phyloP scores from a whole-genome alignment of 1,140 invertebrate genomes.

The Meloidogyne exigua region DNA sequence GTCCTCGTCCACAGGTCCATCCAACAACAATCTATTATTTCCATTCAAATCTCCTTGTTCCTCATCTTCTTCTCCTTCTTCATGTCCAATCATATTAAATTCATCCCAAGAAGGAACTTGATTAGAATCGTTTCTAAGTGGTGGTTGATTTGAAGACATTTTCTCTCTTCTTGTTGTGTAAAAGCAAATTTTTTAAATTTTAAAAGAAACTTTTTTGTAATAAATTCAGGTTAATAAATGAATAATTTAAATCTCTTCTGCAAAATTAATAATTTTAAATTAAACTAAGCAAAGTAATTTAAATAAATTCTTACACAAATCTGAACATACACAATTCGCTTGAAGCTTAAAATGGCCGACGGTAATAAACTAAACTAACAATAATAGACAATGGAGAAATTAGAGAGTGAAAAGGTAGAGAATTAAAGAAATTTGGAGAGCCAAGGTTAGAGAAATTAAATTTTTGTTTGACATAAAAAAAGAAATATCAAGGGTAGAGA shows the following conservation, averaged over 20 bases:
- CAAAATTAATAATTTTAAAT: too few species aligned
- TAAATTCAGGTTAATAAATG: too few species aligned
- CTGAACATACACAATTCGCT: neutral
- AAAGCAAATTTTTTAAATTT: too few species aligned
- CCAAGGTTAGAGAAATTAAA: too few species aligned
- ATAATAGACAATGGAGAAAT: neutral
- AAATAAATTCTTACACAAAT: neutral
- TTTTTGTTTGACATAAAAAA: neutral
- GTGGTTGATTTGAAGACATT: constrained; percentile 18
- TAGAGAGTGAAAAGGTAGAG: neutral
- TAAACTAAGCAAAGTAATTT: too few species aligned
- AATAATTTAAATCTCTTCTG: too few species aligned
- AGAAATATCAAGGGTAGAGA: neutral
- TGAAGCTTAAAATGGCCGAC: neutral
- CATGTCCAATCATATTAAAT: constrained; percentile 32
- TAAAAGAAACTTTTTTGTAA: too few species aligned
- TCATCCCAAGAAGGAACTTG: constrained; percentile 36
- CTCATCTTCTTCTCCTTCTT: constrained; percentile 18
- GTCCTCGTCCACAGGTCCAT: neutral
- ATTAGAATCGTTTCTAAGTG: constrained; percentile 3
- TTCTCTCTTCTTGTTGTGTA: too few species aligned
- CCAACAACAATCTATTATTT: neutral
- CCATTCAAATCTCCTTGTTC: neutral
- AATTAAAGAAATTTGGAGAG: neutral
- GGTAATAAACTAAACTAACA: neutral